These are phyloP conservation scores for Eudyptes chrysolophus DNA, from an alignment of 2,113 vertebrate species.

Conservation along the genomic window DNA sequence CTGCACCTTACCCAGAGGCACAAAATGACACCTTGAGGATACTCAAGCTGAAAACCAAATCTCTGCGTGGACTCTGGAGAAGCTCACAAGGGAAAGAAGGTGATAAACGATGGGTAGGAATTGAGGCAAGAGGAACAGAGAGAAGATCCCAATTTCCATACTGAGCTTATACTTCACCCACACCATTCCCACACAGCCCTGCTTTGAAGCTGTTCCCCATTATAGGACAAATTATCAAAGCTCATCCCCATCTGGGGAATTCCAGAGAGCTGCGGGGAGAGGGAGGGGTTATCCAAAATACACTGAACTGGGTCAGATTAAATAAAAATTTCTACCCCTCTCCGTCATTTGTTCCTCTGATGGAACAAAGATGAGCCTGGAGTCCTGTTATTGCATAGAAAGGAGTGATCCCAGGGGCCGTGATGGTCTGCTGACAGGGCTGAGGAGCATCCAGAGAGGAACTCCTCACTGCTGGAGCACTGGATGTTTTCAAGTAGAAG, in stretches of 20 bases:
- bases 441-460: neutral
- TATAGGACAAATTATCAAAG: neutral
- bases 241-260: neutral
- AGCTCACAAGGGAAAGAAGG: neutral
- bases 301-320: neutral
- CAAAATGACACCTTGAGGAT: neutral
- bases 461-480: neutral
- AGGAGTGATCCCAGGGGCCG: fast-evolving
- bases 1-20: neutral
- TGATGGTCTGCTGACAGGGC: neutral
- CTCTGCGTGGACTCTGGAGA: neutral
- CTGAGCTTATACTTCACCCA: neutral
- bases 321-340: neutral
- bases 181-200: neutral
- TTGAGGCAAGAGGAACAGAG: neutral
- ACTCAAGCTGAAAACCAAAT: neutral
- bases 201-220: neutral
- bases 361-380: neutral
- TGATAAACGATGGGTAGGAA: neutral
- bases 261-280: neutral
- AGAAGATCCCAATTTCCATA: neutral
- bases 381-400: neutral
- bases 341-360: neutral
- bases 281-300: neutral
- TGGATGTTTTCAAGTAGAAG: neutral